phyloP scores from a whole-genome alignment of 2,113 vertebrate genomes.

The Anoplopoma fimbria region DNA sequence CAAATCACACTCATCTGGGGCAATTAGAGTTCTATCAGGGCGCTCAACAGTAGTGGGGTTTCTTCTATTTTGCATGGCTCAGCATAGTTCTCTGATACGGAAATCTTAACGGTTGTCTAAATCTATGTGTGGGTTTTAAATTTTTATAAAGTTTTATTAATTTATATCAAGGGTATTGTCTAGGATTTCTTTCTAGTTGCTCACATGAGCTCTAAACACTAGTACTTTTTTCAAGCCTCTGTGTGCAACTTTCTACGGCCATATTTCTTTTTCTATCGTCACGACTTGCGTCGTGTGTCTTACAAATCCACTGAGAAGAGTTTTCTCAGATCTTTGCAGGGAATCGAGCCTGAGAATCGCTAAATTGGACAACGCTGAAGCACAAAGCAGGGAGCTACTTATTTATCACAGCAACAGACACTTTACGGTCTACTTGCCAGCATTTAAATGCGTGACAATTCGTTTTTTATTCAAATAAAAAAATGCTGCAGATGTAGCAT shows the following conservation, averaged over 20 bases:
- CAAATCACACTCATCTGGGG: constrained; percentile 46
- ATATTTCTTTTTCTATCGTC: constrained; percentile 41
- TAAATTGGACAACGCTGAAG: constrained; percentile 62
- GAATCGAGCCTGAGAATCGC: constrained; percentile 54
- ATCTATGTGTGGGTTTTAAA: constrained; percentile 67
- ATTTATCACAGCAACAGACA: constrained; percentile 51
- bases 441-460: constrained; percentile 48
- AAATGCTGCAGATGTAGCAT: constrained; percentile 59
- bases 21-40: constrained; percentile 40
- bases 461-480: constrained; percentile 7
- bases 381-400: constrained; percentile 73
- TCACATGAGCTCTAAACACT: constrained; percentile 50
- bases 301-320: constrained; percentile 28
- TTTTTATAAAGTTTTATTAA: constrained; percentile 73
- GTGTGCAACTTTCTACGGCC: constrained; percentile 54
- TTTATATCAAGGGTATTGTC: constrained; percentile 68
- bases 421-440: constrained; percentile 55
- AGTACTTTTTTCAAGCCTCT: constrained; percentile 56
- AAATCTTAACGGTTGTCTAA: constrained; percentile 52
- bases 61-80: constrained; percentile 74
- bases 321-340: constrained; percentile 65
- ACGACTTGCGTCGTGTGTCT: constrained; percentile 29
- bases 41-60: constrained; percentile 49
- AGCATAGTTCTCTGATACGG: constrained; percentile 53
- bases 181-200: constrained; percentile 50